These are phyloP conservation scores for Entomobrya multifasciata DNA, from an alignment of 2,888 invertebrate genomes.

Conservation along the genomic window DNA sequence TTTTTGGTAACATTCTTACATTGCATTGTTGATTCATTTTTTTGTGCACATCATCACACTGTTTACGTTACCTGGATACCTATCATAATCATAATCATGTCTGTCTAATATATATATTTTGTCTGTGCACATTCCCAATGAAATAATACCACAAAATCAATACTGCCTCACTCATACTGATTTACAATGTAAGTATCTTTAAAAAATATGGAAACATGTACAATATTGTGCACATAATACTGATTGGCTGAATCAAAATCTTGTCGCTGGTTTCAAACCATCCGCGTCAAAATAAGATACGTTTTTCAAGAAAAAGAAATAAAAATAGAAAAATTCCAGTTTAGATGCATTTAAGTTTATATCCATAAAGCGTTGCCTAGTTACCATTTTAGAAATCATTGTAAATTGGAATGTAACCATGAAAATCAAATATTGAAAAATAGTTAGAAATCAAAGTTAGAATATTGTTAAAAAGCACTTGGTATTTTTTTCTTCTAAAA, in stretches of 20 bases:
- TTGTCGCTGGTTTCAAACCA: too few species aligned
- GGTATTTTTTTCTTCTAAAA: too few species aligned
- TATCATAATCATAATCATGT: too few species aligned
- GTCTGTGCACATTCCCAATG: neutral
- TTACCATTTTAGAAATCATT: neutral
- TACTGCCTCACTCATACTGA: neutral
- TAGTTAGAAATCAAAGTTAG: too few species aligned
- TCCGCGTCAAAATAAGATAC: too few species aligned
- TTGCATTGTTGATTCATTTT: slow-evolving; percentile 10
- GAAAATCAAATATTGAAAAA: too few species aligned
- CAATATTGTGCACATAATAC: too few species aligned
- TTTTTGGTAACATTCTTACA: slow-evolving; percentile 19
- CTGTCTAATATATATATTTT: neutral
- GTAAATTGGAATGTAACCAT: neutral
- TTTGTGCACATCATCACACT: slow-evolving; percentile 7
- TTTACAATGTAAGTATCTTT: neutral
- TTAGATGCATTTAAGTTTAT: too few species aligned
- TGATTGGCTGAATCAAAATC: too few species aligned
- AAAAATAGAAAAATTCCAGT: too few species aligned
- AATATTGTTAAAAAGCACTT: neutral
- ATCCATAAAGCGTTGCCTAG: neutral
- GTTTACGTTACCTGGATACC: neutral
- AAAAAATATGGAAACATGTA: too few species aligned
- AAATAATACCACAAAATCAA: neutral
- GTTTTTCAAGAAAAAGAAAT: too few species aligned